Percentiles rank a stretch among this genome's conserved stretches.
phyloP scores from a whole-genome alignment of 2,888 invertebrate genomes.

The Rhamphomyia laevipes region DNA sequence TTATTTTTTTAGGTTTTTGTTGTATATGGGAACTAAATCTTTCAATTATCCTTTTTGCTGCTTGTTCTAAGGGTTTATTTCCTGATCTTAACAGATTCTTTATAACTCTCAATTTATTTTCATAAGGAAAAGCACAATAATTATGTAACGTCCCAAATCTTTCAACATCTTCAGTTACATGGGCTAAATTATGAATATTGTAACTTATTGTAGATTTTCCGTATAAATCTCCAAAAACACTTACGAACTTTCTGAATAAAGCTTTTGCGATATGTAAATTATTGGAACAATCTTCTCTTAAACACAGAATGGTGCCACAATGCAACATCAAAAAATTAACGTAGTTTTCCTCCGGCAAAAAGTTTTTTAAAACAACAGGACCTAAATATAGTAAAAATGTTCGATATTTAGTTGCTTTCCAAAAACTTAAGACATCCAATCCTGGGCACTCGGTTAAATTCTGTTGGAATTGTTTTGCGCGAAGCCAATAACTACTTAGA shows the following conservation, averaged over 20 bases:
- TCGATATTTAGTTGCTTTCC: slow-evolving; percentile 18
- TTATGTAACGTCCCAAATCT: slow-evolving; percentile 10
- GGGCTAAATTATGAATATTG: slow-evolving; percentile 16
- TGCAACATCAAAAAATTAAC: too few relatives aligned
- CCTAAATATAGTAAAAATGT: slow-evolving; percentile 16
- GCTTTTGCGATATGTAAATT: slow-evolving; percentile 12
- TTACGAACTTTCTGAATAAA: slow-evolving; percentile 13
- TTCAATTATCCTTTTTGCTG: not conserved
- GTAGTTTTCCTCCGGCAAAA: slow-evolving; percentile 9
- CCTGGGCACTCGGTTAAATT: too few relatives aligned
- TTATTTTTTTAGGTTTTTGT: too few relatives aligned
- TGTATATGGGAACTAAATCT: too few relatives aligned
- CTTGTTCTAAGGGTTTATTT: not conserved
- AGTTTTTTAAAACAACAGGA: slow-evolving; percentile 13
- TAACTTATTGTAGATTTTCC: slow-evolving; percentile 14
- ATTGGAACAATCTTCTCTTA: slow-evolving; percentile 11
- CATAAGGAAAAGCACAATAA: slow-evolving; percentile 10
- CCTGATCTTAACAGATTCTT: not conserved
- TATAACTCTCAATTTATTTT: not conserved
- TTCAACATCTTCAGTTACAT: slow-evolving; percentile 12
- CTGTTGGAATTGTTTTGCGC: too few relatives aligned
- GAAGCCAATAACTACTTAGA: not conserved
- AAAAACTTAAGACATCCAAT: slow-evolving; percentile 5
- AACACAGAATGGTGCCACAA: too few relatives aligned
- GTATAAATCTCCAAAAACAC: slow-evolving; percentile 12